Conservation (phyloP, 2,113 vertebrate species). For the Empidonax traillii region DNA sequence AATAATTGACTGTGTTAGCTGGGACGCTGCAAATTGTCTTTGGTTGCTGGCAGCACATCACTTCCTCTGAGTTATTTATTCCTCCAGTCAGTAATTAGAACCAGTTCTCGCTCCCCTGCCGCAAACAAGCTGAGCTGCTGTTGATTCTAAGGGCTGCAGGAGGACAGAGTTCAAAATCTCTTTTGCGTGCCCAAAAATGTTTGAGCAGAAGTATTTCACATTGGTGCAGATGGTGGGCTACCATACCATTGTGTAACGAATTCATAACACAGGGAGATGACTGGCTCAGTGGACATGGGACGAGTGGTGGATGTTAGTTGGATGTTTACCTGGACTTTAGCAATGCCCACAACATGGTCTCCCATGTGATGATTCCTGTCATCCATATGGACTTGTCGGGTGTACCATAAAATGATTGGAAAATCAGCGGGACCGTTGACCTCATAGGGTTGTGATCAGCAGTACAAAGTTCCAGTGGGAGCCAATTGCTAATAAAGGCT, state of each 20-base stretch:
- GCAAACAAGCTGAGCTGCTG: neutral
- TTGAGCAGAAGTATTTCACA: neutral
- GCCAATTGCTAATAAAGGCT: neutral
- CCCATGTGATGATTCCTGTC: neutral
- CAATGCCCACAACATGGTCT: neutral
- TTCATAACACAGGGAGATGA: fast-evolving
- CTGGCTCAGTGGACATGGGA: neutral
- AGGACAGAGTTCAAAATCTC: neutral
- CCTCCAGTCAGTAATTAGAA: slow-evolving; percentile 36
- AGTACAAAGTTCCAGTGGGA: neutral
- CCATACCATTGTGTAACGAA: fast-evolving
- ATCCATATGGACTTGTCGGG: fast-evolving
- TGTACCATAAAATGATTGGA: neutral
- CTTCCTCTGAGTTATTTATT: slow-evolving; percentile 51
- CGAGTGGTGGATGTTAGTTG: neutral
- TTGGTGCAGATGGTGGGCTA: neutral
- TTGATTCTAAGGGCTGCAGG: neutral
- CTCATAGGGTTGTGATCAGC: neutral
- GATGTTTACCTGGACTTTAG: neutral
- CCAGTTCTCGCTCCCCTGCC: neutral
- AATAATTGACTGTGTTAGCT: slow-evolving; percentile 27
- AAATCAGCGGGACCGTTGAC: neutral
- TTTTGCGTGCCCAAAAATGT: neutral
- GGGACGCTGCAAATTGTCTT: slow-evolving; percentile 8
- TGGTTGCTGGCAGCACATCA: slow-evolving; percentile 31